Conservation (phyloP, 2,113 vertebrate genomes). For the Empidonax alnorum region DNA sequence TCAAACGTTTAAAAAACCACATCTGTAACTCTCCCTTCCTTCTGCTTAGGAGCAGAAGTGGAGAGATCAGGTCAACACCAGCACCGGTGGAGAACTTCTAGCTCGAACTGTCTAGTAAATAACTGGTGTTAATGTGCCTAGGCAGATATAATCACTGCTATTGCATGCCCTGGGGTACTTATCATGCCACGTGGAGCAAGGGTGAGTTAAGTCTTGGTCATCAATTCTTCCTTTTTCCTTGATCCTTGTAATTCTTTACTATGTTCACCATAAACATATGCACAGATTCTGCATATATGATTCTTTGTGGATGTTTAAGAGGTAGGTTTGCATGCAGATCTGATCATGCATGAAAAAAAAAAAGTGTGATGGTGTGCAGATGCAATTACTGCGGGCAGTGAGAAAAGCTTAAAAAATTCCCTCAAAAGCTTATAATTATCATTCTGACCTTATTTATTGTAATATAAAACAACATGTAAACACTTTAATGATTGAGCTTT, state of each 20-base stretch:
- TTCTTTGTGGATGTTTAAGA: not conserved
- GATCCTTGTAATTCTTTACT: not conserved
- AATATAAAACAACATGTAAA: not conserved
- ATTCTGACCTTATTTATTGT: not conserved
- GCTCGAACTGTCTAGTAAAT: not conserved
- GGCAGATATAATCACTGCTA: not conserved
- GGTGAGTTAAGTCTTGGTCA: not conserved
- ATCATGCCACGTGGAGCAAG: accelerated
- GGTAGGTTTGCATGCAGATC: not conserved
- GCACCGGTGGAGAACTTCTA: not conserved
- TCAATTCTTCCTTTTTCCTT: not conserved
- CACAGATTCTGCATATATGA: not conserved
- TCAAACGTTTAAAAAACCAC: not conserved
- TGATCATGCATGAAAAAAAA: not conserved
- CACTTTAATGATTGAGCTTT: not conserved
- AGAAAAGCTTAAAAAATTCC: not conserved
- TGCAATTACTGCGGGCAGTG: not conserved
- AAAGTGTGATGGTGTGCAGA: not conserved
- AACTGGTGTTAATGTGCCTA: not conserved
- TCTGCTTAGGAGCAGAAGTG: not conserved
- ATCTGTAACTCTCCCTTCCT: not conserved
- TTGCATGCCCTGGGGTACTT: accelerated
- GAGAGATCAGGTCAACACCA: not conserved
- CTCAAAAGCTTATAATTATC: not conserved
- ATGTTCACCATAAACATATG: not conserved